These are phyloP conservation scores for Gulo gulo DNA, from an alignment of 2,113 vertebrate species.

Conservation along the genomic window DNA sequence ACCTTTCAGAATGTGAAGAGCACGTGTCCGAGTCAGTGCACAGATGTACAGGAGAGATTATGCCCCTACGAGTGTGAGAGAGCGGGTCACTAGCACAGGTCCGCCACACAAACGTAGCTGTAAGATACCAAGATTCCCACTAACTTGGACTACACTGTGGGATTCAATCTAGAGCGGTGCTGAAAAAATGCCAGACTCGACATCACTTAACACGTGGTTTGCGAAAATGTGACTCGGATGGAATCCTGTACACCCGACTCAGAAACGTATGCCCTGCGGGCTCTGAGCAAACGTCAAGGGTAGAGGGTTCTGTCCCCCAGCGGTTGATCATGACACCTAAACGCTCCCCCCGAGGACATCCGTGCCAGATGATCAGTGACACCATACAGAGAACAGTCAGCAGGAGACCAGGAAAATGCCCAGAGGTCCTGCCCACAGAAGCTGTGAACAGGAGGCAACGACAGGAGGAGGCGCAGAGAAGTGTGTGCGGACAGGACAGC, in stretches of 20 bases:
- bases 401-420: not conserved
- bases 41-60: not conserved
- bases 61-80: not conserved
- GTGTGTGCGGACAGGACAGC: not conserved
- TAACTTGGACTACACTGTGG: not conserved
- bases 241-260: not conserved
- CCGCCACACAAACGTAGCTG: not conserved
- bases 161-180: not conserved
- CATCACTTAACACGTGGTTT: not conserved
- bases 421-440: not conserved
- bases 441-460: not conserved
- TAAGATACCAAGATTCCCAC: not conserved
- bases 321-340: not conserved
- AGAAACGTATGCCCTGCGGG: not conserved
- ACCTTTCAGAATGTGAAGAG: not conserved
- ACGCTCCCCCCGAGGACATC: not conserved
- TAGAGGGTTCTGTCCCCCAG: not conserved
- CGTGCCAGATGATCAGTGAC: slow-evolving; percentile 8
- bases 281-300: not conserved
- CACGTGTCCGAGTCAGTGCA: not conserved
- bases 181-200: not conserved
- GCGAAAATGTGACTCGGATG: not conserved
- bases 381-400: slow-evolving; percentile 12
- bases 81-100: not conserved
- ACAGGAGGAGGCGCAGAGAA: not conserved